A percentile compares a stretch with the other conserved stretches of the same genome.
phyloP scores from a whole-genome alignment of 2,888 invertebrate species.

The Octodonta nipae region DNA sequence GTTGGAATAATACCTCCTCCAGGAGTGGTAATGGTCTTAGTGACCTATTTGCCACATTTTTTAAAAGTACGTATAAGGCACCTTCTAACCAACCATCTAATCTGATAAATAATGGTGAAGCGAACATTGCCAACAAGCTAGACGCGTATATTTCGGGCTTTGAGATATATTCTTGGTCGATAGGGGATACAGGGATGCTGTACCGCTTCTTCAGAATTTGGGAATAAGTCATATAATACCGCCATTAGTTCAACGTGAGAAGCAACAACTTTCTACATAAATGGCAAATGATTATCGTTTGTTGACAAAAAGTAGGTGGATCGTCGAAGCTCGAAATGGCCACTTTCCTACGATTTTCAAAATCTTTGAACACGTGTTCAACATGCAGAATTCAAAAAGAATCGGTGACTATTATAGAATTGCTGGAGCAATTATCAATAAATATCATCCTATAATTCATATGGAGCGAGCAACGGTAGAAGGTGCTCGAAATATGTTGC shows the following conservation, averaged over 20 bases:
- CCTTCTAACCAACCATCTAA: no score
- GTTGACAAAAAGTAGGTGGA: constrained; percentile 4
- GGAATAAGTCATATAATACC: constrained; percentile 3
- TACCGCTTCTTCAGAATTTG: constrained; percentile 1
- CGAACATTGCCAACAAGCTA: no score
- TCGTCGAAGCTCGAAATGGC: constrained; percentile 7
- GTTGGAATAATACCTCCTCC: no score
- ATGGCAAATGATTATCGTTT: constrained; percentile 4
- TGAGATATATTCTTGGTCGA: constrained; percentile 6
- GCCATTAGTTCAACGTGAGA: not conserved
- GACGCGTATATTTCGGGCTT: constrained; percentile 6
- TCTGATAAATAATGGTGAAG: no score
- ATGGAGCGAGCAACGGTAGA: not conserved
- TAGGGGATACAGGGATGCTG: constrained; percentile 6
- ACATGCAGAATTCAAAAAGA: constrained; percentile 1
- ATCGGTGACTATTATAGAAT: constrained; percentile 4
- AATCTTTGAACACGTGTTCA: not conserved
- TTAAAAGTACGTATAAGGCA: no score
- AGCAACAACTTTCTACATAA: constrained; percentile 3
- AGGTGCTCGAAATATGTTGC: not conserved
- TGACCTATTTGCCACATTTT: no score
- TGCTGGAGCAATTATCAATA: constrained; percentile 6
- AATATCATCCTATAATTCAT: not conserved
- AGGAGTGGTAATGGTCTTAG: no score
- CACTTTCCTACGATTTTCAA: constrained; percentile 6